Evolutionary conservation across 2,888 invertebrate species (phyloP).

Genomic region (Leptopterna dolabrata): DNA sequence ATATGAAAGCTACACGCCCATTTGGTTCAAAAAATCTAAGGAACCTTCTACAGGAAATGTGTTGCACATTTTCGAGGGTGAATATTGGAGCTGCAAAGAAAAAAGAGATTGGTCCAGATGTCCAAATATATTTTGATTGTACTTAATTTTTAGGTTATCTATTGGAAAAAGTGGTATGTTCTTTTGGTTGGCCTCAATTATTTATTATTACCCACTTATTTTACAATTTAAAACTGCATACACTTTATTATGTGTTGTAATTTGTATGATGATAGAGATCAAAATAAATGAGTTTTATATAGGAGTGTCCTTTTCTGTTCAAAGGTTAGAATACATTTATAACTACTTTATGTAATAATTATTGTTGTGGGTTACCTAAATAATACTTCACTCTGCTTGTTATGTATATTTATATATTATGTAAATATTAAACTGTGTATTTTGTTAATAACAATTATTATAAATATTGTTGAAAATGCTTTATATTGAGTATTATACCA

Average conservation of each 20-base stretch:
- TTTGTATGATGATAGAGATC: background rate
- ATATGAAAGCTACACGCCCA: slow-evolving; percentile 80
- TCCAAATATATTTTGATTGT: slow-evolving; percentile 85
- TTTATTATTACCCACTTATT: background rate
- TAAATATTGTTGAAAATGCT: slow-evolving; percentile 41
- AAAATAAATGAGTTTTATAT: background rate
- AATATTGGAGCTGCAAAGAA: slow-evolving; percentile 94
- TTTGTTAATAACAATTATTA: slow-evolving; percentile 47
- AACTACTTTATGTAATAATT: background rate
- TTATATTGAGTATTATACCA: slow-evolving; percentile 37
- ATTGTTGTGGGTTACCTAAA: slow-evolving; percentile 38
- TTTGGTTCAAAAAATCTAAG: slow-evolving; percentile 90
- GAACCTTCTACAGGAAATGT: slow-evolving; percentile 75
- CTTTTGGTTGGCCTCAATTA: background rate
- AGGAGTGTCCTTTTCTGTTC: slow-evolving; percentile 20
- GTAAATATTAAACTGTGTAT: slow-evolving; percentile 46
- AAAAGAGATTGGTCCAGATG: slow-evolving; percentile 89
- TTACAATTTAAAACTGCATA: background rate
- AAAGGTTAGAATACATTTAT: background rate
- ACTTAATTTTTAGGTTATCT: slow-evolving; percentile 28
- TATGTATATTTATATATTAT: slow-evolving; percentile 53
- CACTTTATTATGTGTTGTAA: background rate
- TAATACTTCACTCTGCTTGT: slow-evolving; percentile 40
- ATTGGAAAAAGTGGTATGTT: background rate
- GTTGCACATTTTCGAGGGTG: slow-evolving; percentile 83